Evolutionary conservation across 2,797 vertebrate species (phyloP), one percentile per base, ranked within the genome.

Genomic region (Labeo calbasu): DNA sequence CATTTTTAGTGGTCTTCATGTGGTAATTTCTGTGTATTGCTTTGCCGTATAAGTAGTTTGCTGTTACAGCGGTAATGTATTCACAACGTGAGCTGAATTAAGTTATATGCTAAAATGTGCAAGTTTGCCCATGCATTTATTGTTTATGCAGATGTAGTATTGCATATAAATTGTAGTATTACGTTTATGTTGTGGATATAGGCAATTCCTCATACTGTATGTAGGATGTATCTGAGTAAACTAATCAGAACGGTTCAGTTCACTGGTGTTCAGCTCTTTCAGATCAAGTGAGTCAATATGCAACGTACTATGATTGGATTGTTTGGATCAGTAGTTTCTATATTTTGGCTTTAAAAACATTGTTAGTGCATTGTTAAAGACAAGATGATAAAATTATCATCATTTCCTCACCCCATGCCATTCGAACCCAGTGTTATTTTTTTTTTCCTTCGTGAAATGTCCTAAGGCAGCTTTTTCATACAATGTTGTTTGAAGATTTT

Each of bases 211-310:
- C 28, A 55, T n/a, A 66, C 25, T 14, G 11, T 66, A 21, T 75
- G 9, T 13, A 14, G 19, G 43, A 66, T 65, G 17, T 79, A 17
- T 50, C 10, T 66, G 11, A 51, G 61, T 50, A 79, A 66, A 79
- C 23, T 48, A 79, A 79, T 79, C 40, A 50, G 46, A 66, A 65
- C 1, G 61, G 25, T 66, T 50, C 46, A 79, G 23, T 66, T 79
- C 61, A 65, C 23, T 32, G 43, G 17, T 79, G 23, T 79, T 66
- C 57, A 63, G 57, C 2, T 19, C 59, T 48, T 63, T 65, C 25
- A 65, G 77, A 78, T 78, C 77, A 78, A 78, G 43, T 63, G 43
- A 50, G 61, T 78, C 59, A 78, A 78, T 78, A 78, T 3, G 10
- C 59, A 78, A 13, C 43, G 28, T 32, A 63, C 77, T 51, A 79